Base-by-base conservation (phyloP, 2,888 invertebrate genomes). In the Melinaea menophilus region DNA sequence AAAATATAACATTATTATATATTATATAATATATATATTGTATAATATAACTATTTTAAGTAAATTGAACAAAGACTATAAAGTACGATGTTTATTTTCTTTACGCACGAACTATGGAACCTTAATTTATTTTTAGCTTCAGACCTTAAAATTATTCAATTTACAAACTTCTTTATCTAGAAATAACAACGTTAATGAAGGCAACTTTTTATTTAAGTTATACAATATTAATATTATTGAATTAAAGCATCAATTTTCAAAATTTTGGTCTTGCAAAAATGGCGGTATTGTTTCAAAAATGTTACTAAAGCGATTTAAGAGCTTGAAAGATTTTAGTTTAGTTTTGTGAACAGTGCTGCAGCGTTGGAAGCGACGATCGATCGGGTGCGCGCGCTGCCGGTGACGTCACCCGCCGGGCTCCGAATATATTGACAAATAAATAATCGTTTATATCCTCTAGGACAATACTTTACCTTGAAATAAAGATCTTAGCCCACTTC, bases 371-470 rank as follows among this genome's bases (percentile, higher is more conserved):
- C 74, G 72, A 75, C 67, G 72, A 90, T 90, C 90, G 88, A 90
- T 90, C 80, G 75, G 66, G 63, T 88, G 90, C 90, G 90, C 89
- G 90, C 90, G 89, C 88, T 78, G 73, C 62, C 57, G 59, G 73
- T 89, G 90, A 90, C 89, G 90, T 90, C 89, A 90, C 76, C 76
- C 79, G 80, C 78, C 83, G 81, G 80, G 82, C 81, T 79, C 82
- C 79, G 83, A 81, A 65, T 66, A 56, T 68, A 69, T 69, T 65
- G 67, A 64, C 69, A 72, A 71, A 73, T 71, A 76, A 51, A 51
- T 71, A 70, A 72, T 71, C 69, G 72, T 69, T 72, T 69, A 69
- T 69, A 69, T 71, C 68, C 62, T 54, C 59, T 64, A 69, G 41
- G 65, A 70, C 67, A 69, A 68, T 69, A 61, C 65, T 66, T 67